phyloP scores from a whole-genome alignment of 2,888 invertebrate genomes.

The Trichacis sp. region DNA sequence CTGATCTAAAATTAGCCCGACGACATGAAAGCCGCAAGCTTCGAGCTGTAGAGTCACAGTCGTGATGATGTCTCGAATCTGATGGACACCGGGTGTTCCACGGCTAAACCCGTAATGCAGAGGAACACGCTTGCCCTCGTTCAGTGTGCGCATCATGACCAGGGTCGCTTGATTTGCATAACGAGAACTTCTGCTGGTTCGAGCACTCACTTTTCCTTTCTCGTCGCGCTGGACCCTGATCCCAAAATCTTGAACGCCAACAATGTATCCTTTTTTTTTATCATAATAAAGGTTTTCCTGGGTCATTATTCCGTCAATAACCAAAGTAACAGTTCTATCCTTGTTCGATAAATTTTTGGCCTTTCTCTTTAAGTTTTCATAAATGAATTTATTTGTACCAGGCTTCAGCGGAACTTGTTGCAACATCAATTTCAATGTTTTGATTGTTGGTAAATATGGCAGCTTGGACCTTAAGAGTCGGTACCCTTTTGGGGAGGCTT shows the following conservation, averaged over 20 bases:
- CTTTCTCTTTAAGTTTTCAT: slow-evolving; percentile 1
- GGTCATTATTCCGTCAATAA: neutral
- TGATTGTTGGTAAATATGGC: neutral
- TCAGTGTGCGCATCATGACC: too few relatives aligned
- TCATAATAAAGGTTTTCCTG: slow-evolving; percentile 7
- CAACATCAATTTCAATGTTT: neutral
- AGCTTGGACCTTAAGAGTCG: neutral
- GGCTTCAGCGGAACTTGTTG: neutral
- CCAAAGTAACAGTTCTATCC: neutral
- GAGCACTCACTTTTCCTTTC: too few relatives aligned
- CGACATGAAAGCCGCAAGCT: too few relatives aligned
- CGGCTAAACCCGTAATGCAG: too few relatives aligned
- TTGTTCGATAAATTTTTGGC: neutral
- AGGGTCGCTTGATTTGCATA: too few relatives aligned
- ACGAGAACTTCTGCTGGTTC: too few relatives aligned
- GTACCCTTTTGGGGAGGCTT: slow-evolving; percentile 1
- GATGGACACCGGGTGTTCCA: too few relatives aligned
- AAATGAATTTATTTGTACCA: slow-evolving; percentile 3
- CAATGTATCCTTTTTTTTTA: slow-evolving; percentile 6
- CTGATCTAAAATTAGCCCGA: too few relatives aligned
- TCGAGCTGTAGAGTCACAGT: too few relatives aligned
- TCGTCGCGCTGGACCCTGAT: too few relatives aligned
- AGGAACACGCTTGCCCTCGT: too few relatives aligned
- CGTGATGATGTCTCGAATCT: too few relatives aligned
- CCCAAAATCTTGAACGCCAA: slow-evolving; percentile 1